Evolutionary conservation across 2,888 invertebrate genomes (phyloP).

Genomic region (Orthosia cruda): DNA sequence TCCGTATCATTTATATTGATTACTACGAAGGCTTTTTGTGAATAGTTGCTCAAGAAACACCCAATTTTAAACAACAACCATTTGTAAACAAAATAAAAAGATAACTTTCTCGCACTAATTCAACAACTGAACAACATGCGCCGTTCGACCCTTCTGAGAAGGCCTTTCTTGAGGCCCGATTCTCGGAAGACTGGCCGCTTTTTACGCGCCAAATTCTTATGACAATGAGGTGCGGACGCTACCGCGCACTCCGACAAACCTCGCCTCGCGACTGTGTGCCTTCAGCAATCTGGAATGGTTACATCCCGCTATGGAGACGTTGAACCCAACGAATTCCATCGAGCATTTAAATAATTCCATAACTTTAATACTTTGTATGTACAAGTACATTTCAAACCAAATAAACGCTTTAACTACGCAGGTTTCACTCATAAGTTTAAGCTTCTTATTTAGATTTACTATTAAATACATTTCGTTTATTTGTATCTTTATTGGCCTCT

Average conservation of each 20-base stretch:
- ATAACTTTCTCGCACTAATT: conserved; percentile 60
- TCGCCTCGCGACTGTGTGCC: conserved; percentile 62
- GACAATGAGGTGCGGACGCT: conserved; percentile 72
- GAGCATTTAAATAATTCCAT: conserved; percentile 47
- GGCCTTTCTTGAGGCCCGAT: conserved; percentile 74
- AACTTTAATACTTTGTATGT: conserved; percentile 20
- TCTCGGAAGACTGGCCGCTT: conserved; percentile 76
- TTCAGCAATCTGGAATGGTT: conserved; percentile 74
- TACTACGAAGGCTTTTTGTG: background rate
- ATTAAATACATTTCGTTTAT: background rate
- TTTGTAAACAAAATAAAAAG: conserved; percentile 50
- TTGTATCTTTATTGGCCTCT: background rate
- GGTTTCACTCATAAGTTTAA: background rate
- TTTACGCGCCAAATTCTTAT: conserved; percentile 82
- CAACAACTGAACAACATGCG: conserved; percentile 60
- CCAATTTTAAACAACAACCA: conserved; percentile 2
- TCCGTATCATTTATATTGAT: conserved; percentile 7
- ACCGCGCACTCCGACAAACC: conserved; percentile 71
- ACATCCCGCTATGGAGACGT: conserved; percentile 69
- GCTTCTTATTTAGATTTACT: background rate
- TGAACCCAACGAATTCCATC: conserved; percentile 68
- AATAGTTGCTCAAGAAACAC: background rate
- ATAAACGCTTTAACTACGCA: conserved; percentile 1
- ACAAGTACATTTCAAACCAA: conserved; percentile 8
- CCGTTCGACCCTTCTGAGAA: conserved; percentile 78